Percentiles rank a stretch among this genome's conserved stretches.
phyloP scores from a whole-genome alignment of 1,140 invertebrate genomes.

The Sycobia sp. region DNA sequence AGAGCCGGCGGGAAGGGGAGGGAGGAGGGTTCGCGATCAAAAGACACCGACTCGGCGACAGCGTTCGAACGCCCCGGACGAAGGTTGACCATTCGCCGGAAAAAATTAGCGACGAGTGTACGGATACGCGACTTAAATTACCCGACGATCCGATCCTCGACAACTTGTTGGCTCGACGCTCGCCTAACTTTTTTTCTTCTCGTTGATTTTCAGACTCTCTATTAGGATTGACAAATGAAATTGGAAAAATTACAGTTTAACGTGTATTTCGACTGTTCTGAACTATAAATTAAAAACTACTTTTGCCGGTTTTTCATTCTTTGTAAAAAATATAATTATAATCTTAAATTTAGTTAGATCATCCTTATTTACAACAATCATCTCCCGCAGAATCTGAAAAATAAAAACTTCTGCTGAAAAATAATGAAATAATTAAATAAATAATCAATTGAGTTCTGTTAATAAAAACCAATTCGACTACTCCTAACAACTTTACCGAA shows the following conservation, averaged over 20 bases:
- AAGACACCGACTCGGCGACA: slow-evolving; percentile 31
- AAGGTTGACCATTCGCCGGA: slow-evolving; percentile 44
- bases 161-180: slow-evolving; percentile 18
- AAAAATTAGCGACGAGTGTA: slow-evolving; percentile 44
- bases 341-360: too few species aligned
- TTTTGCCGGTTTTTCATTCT: too few species aligned
- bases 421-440: too few species aligned
- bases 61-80: slow-evolving; percentile 32
- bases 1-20: neutral
- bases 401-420: too few species aligned
- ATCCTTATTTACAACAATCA: too few species aligned
- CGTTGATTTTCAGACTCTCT: slow-evolving; percentile 16
- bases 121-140: slow-evolving; percentile 36
- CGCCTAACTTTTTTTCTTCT: slow-evolving; percentile 23
- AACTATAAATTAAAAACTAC: too few species aligned
- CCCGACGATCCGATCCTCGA: neutral
- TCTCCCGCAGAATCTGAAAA: too few species aligned
- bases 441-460: too few species aligned
- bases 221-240: neutral
- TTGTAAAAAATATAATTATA: too few species aligned
- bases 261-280: too few species aligned
- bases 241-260: neutral
- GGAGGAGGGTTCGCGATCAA: slow-evolving; percentile 17
- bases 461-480: too few species aligned
- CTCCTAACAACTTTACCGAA: too few species aligned